These are phyloP conservation scores for Habropoda laboriosa DNA, from an alignment of 1,140 invertebrate species.

Conservation along the genomic window DNA sequence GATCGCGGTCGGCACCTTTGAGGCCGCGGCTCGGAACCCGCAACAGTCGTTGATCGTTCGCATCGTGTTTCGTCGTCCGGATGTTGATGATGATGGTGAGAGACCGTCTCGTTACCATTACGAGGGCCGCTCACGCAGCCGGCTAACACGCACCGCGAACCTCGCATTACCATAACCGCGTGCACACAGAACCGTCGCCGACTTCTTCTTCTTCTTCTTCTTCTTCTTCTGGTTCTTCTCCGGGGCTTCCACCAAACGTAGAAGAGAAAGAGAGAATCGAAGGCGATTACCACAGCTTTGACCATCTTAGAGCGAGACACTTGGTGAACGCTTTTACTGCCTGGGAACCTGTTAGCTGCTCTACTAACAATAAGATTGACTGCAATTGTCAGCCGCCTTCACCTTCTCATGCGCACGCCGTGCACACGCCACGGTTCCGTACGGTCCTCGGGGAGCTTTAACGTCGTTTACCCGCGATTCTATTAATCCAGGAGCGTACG, in stretches of 20 bases:
- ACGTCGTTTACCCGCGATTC: slow-evolving; percentile 25
- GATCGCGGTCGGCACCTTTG: slow-evolving; percentile 67
- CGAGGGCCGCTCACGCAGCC: slow-evolving; percentile 63
- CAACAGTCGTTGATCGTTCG: slow-evolving; percentile 69
- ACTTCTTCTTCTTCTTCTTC: no score
- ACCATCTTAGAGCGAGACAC: slow-evolving; percentile 37
- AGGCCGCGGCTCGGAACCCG: slow-evolving; percentile 50
- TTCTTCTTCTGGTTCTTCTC: no score
- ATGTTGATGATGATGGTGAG: slow-evolving; percentile 74
- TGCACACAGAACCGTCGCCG: slow-evolving; percentile 45
- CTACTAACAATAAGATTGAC: slow-evolving; percentile 29
- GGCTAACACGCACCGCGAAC: slow-evolving; percentile 68
- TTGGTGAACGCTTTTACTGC: slow-evolving; percentile 31
- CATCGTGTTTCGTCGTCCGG: slow-evolving; percentile 70
- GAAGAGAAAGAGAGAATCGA: neutral
- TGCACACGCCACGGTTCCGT: neutral
- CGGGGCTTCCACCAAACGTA: slow-evolving; percentile 9
- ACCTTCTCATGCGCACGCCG: neutral
- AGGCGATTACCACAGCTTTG: slow-evolving; percentile 24
- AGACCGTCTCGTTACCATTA: slow-evolving; percentile 72
- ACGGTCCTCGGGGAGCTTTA: neutral
- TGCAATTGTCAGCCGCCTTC: slow-evolving; percentile 40
- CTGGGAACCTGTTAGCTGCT: slow-evolving; percentile 33
- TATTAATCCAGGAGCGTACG: slow-evolving; percentile 34
- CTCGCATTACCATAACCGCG: slow-evolving; percentile 69